A percentile compares a stretch with the other conserved stretches of the same genome.
phyloP scores from a whole-genome alignment of 37 sponge, comb jelly and placozoan genomes.

The Mnemiopsis leidyi region DNA sequence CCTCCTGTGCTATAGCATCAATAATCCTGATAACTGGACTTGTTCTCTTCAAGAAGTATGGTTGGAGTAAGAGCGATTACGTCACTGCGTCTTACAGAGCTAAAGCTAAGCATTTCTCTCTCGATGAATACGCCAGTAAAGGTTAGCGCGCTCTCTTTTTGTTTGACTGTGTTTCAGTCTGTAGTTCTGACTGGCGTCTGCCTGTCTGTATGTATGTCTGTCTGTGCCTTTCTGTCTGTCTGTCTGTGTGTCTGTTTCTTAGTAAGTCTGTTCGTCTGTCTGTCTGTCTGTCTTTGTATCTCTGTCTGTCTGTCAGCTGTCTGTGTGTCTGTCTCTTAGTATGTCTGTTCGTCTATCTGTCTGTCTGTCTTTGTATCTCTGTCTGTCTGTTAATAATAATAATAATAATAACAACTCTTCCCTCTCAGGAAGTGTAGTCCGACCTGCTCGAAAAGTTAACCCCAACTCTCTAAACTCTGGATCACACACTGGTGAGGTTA shows the following conservation, averaged over 20 bases:
- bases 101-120: slow-evolving; percentile 48
- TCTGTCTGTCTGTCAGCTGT: too few relatives aligned
- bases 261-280: too few relatives aligned
- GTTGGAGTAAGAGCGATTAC: slow-evolving; percentile 62
- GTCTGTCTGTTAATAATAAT: too few relatives aligned
- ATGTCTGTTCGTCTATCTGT: too few relatives aligned
- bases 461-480: neutral
- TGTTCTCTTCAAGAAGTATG: slow-evolving; percentile 66
- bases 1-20: neutral
- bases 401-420: too few relatives aligned
- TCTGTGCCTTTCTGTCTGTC: too few relatives aligned
- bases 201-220: too few relatives aligned
- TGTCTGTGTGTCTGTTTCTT: too few relatives aligned
- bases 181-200: neutral
- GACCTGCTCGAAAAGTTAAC: slow-evolving; percentile 28
- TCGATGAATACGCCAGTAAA: slow-evolving; percentile 68
- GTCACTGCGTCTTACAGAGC: slow-evolving; percentile 32
- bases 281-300: too few relatives aligned
- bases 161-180: neutral
- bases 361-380: too few relatives aligned
- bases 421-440: slow-evolving; percentile 37
- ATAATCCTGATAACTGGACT: slow-evolving; percentile 49
- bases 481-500: neutral
- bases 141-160: slow-evolving; percentile 26
- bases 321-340: too few relatives aligned